Evolutionary conservation across 2,797 vertebrate genomes (phyloP), one percentile per base, ranked within the genome.

Genomic region (Xyrichtys novacula): DNA sequence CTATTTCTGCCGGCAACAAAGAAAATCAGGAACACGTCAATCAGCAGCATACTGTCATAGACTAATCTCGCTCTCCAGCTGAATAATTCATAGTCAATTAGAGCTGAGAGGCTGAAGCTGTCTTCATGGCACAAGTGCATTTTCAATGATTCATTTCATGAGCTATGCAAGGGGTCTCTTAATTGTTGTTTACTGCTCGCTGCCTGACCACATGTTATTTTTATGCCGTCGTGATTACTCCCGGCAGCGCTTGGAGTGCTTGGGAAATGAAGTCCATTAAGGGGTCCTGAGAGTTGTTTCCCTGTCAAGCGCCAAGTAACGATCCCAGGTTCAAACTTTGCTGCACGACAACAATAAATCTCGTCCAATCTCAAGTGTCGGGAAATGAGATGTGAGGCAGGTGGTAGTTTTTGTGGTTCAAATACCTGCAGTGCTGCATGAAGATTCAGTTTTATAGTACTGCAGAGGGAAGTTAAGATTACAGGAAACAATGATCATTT

Each of bases 41-140:
- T 88, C 73, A 71, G 19, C 3, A 47, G 66, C 66, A 55, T 50
- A 57, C 52, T 25, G 58, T 61, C 19, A 17, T 44, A 60, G 67
- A 48, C 70, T 84, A 84, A 86, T 86, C 78, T 59, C 58, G 39
- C 57, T 78, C 58, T 12, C 61, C 56, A 54, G 40, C 65, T 92
- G 74, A 93, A 92, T 92, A 89, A 93, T 94, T 93, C 80, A 94
- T 90, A 76, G 85, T 86, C 84, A 89, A 89, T 93, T 92, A 90
- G 74, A 62, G 63, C 73, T 75, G 82, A 90, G 81, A 88, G 83
- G 80, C 69, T 77, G 81, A 73, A 55, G 74, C 85, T 74, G 86
- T 91, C 82, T 84, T 81, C 76, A 53, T 68, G 84, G 80, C 75
- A 71, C 81, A 85, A 84, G 78, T 79, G 77, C 77, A 70, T 91